Conservation (phyloP, 2,797 vertebrate species). For the Falco cherrug region DNA sequence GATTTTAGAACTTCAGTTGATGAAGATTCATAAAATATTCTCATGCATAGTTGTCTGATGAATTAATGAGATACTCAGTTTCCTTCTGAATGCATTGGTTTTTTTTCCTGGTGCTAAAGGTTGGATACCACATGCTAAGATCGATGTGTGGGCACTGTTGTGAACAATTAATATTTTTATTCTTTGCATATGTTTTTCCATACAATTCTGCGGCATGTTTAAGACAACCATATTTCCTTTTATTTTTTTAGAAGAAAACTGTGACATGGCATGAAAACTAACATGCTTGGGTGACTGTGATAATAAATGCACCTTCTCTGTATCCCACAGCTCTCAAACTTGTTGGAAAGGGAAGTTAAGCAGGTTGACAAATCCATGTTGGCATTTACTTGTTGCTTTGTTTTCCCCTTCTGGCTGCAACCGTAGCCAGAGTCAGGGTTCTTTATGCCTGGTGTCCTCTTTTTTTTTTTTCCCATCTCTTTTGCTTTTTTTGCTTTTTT, state of each 20-base stretch:
- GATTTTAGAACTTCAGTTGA: neutral
- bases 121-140: neutral
- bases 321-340: accelerated
- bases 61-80: neutral
- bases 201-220: neutral
- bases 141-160: neutral
- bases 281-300: accelerated
- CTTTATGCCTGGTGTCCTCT: neutral
- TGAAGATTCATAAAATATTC: neutral
- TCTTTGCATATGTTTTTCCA: neutral
- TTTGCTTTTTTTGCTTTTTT: accelerated
- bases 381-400: neutral
- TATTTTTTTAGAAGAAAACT: neutral
- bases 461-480: neutral
- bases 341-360: neutral
- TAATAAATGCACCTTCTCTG: neutral
- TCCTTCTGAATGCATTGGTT: neutral
- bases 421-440: neutral
- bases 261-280: accelerated
- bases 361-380: neutral
- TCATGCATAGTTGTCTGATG: neutral
- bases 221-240: neutral
- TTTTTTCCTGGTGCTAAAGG: neutral
- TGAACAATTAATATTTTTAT: neutral
- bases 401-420: neutral